phyloP scores from a whole-genome alignment of 53 echinoderm and acorn worm species.

The Arbacia lixula region DNA sequence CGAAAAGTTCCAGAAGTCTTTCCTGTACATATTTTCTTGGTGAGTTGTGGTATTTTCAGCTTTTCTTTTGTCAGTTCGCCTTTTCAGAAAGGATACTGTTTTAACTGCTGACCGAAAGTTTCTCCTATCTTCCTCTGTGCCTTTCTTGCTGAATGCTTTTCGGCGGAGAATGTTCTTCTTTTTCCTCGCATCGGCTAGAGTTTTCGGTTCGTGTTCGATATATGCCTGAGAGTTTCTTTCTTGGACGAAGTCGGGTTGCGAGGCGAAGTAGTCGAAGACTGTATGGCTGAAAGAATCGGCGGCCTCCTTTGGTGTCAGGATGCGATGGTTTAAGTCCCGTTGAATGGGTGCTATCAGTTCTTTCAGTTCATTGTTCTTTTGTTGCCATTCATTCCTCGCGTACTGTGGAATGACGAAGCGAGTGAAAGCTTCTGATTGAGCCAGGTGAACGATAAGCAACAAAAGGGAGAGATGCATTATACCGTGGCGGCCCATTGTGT shows the following conservation, averaged over 20 bases:
- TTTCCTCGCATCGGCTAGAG: conserved; percentile 40
- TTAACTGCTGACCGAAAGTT: conserved; percentile 36
- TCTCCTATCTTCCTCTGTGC: conserved; percentile 30
- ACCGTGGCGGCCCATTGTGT: not conserved
- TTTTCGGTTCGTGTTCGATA: conserved; percentile 36
- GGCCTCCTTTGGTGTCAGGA: not conserved
- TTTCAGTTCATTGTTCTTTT: not conserved
- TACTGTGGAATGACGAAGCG: conserved; percentile 11
- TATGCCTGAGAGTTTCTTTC: conserved; percentile 7
- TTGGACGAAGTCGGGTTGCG: conserved; percentile 23
- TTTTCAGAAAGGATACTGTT: conserved; percentile 32
- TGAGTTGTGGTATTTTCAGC: not conserved
- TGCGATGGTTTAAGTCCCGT: not conserved
- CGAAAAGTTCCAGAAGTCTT: conserved; percentile 44
- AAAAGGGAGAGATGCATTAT: not conserved
- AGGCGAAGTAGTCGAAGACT: conserved; percentile 28
- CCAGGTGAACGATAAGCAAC: not conserved
- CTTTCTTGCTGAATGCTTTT: conserved; percentile 16
- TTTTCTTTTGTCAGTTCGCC: not conserved
- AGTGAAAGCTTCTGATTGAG: conserved; percentile 15
- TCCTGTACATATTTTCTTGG: conserved; percentile 13
- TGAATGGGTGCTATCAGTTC: conserved; percentile 12
- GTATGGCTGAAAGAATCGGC: conserved; percentile 3
- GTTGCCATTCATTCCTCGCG: conserved; percentile 9
- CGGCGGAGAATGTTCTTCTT: conserved; percentile 29